phyloP scores from a whole-genome alignment of 2,888 invertebrate genomes.

The Lasioglossum leucozonium region DNA sequence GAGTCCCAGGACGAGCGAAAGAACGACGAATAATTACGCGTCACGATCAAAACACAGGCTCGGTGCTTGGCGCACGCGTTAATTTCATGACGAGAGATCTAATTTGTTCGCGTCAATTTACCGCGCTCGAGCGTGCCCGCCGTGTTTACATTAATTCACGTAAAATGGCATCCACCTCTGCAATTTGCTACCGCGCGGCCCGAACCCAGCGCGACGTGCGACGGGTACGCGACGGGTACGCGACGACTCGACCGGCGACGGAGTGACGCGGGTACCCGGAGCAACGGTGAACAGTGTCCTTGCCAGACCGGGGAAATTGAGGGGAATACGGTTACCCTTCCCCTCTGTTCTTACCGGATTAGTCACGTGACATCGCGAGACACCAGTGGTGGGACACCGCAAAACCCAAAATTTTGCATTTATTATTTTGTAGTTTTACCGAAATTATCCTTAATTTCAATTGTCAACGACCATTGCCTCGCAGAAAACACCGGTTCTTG shows the following conservation, averaged over 20 bases:
- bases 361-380: too few species aligned
- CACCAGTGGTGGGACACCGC: too few species aligned
- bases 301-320: too few species aligned
- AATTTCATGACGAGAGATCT: slow-evolving; percentile 52
- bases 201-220: not conserved
- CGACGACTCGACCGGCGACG: not conserved
- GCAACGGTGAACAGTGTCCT: not conserved
- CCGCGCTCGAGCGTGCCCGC: slow-evolving; percentile 36
- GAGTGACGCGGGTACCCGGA: not conserved
- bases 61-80: slow-evolving; percentile 32
- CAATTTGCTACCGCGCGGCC: slow-evolving; percentile 6
- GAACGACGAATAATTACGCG: slow-evolving; percentile 48
- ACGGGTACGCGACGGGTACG: not conserved
- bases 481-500: too few species aligned
- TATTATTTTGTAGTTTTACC: too few species aligned
- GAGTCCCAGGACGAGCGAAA: slow-evolving; percentile 18
- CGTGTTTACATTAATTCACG: slow-evolving; percentile 54
- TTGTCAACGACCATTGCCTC: too few species aligned
- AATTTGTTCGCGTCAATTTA: slow-evolving; percentile 53
- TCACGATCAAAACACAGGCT: slow-evolving; percentile 40
- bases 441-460: too few species aligned
- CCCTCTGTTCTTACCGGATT: too few species aligned
- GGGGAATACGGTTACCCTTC: too few species aligned
- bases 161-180: slow-evolving; percentile 27
- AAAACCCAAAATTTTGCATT: too few species aligned